Percentiles rank a stretch among this genome's conserved stretches.
Conservation (phyloP, 2,113 vertebrate species). For the Cheirogaleus medius region DNA sequence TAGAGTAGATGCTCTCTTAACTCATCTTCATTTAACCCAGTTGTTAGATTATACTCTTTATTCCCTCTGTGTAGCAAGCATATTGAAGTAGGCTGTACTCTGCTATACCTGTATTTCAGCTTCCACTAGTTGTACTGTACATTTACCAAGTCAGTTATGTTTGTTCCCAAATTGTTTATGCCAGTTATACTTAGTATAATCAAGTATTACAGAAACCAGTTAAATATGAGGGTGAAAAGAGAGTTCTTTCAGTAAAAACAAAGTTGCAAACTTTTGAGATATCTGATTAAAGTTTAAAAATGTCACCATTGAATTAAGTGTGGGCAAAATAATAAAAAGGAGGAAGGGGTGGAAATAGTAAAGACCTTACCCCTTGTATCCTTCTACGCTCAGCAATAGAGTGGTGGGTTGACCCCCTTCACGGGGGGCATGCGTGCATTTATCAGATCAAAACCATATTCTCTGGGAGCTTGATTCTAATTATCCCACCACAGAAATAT, state of each 20-base stretch:
- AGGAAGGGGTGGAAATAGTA: background rate
- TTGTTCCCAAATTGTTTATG: background rate
- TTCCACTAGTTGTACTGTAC: background rate
- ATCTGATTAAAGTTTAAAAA: constrained; percentile 44
- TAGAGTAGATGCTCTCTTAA: background rate
- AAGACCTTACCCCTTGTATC: background rate
- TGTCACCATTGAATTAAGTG: background rate
- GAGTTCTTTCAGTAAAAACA: background rate
- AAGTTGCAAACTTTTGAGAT: background rate
- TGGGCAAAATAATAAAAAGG: background rate
- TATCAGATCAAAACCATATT: background rate
- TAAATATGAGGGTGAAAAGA: background rate
- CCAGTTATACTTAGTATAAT: background rate
- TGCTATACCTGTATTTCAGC: background rate
- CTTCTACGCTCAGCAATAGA: no score
- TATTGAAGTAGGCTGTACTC: background rate
- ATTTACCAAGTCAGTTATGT: background rate
- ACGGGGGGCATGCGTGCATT: no score
- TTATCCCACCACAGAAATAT: background rate
- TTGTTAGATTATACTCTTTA: background rate
- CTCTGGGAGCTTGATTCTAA: background rate
- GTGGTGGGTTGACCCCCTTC: no score
- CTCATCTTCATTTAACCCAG: background rate
- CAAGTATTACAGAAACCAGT: background rate
- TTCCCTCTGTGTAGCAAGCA: background rate